Evolutionary conservation across 2,888 invertebrate genomes (phyloP).

Genomic region (Cephus runcator): DNA sequence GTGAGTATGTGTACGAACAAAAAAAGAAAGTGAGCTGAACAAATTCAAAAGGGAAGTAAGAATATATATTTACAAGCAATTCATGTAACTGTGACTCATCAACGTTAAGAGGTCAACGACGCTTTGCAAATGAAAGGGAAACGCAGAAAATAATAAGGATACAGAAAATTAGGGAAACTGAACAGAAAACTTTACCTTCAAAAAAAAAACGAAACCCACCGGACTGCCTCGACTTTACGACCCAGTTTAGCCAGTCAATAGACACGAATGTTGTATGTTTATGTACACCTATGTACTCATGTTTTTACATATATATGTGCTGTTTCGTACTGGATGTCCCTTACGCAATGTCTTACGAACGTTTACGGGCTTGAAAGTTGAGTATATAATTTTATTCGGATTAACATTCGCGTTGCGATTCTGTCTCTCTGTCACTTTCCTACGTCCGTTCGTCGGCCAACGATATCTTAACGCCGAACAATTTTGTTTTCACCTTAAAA

Average conservation of each 20-base stretch:
- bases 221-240: background rate
- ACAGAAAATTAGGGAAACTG: background rate
- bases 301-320: background rate
- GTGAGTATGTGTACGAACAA: background rate
- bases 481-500: background rate
- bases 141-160: too few species aligned
- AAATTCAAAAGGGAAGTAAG: background rate
- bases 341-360: background rate
- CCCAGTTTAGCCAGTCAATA: background rate
- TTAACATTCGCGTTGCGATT: background rate
- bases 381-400: background rate
- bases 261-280: background rate
- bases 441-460: background rate
- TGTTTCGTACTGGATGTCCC: background rate
- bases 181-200: background rate
- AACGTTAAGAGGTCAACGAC: background rate
- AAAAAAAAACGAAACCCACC: background rate
- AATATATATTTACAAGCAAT: background rate
- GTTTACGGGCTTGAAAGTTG: background rate
- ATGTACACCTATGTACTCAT: background rate
- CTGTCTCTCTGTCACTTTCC: background rate
- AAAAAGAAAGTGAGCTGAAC: background rate
- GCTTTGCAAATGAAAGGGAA: too few species aligned
- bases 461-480: background rate
- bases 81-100: background rate